Evolutionary conservation across 1,140 invertebrate genomes (phyloP).

Genomic region (Ceratina japonica): DNA sequence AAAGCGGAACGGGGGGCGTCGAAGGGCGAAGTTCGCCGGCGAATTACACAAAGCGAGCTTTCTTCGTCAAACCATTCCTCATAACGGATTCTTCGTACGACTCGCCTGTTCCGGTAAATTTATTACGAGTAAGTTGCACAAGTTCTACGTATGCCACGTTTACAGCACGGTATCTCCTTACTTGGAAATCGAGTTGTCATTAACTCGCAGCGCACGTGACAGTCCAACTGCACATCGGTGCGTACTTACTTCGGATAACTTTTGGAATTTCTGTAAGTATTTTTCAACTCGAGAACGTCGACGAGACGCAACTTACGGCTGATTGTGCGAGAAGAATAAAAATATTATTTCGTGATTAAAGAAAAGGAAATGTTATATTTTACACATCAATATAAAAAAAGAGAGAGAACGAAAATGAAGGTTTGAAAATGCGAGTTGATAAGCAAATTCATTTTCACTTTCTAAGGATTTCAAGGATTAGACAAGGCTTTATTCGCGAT

Average conservation of each 20-base stretch:
- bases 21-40: constrained; percentile 18
- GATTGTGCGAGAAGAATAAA: too few species aligned
- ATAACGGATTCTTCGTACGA: background rate
- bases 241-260: constrained; percentile 1
- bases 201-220: background rate
- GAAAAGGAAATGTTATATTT: background rate
- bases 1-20: background rate
- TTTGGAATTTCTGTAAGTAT: too few species aligned
- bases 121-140: constrained; percentile 5
- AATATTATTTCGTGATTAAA: background rate
- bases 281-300: background rate
- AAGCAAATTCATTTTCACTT: constrained; percentile 18
- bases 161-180: background rate
- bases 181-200: constrained; percentile 1
- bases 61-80: background rate
- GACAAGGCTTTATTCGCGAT: background rate
- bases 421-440: background rate
- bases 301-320: too few species aligned
- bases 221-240: background rate
- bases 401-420: too few species aligned
- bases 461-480: constrained; percentile 8
- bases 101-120: background rate
- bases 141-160: background rate
- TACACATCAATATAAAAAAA: too few species aligned
- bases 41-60: constrained; percentile 5